Percentiles rank a stretch among this genome's conserved stretches.
Evolutionary conservation across 2,797 vertebrate genomes (phyloP).

Genomic region (Petrocephalus schoutedeni): DNA sequence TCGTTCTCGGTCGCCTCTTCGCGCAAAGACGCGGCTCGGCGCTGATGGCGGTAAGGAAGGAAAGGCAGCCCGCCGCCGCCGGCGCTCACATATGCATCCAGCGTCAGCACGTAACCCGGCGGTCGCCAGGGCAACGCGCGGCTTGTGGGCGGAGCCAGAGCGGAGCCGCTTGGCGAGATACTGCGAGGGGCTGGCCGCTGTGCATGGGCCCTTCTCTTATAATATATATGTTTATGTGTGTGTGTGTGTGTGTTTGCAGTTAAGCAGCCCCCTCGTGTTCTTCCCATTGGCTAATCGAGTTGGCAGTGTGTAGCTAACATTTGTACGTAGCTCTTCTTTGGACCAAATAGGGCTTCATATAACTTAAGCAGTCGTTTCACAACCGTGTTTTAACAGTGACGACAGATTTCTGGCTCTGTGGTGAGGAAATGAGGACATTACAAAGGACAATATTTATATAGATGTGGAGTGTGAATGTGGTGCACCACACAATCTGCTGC

Average conservation of each 20-base stretch:
- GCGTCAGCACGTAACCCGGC: constrained; percentile 83
- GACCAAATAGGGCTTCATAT: background rate
- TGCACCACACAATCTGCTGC: background rate
- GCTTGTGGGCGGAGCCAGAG: constrained; percentile 31
- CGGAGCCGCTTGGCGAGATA: background rate
- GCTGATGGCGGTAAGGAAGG: constrained; percentile 86
- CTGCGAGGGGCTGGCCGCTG: background rate
- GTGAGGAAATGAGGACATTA: background rate
- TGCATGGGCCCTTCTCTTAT: background rate
- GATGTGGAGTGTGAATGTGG: background rate
- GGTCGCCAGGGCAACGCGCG: constrained; percentile 61
- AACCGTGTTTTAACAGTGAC: background rate
- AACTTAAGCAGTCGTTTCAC: background rate
- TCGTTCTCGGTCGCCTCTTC: constrained; percentile 10
- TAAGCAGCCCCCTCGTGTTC: background rate
- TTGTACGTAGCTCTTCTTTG: background rate
- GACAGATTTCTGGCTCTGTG: background rate
- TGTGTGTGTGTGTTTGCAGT: background rate
- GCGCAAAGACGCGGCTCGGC: constrained; percentile 68
- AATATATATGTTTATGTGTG: background rate
- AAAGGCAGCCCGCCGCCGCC: constrained; percentile 84
- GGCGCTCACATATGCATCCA: constrained; percentile 88
- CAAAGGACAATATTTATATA: background rate
- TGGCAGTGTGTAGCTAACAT: background rate
- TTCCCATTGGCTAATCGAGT: background rate